Conservation (phyloP, 2,888 invertebrate genomes). For the Watsonalla binaria region DNA sequence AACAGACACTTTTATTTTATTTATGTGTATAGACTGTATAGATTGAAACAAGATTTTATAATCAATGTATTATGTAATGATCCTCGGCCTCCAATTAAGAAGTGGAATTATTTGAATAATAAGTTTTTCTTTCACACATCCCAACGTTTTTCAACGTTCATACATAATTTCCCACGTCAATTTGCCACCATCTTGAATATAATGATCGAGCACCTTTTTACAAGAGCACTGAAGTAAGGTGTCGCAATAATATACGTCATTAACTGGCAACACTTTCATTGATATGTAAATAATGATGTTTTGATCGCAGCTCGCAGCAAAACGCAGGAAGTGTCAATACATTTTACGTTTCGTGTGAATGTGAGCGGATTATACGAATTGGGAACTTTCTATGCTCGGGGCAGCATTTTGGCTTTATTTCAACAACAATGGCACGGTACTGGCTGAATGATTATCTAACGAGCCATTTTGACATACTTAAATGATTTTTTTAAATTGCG, state of each 20-base stretch:
- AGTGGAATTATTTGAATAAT: no score
- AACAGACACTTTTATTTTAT: no score
- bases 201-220: background rate
- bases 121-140: no score
- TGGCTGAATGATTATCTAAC: background rate
- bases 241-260: conserved; percentile 6
- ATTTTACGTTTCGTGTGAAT: conserved; percentile 40
- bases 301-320: conserved; percentile 51
- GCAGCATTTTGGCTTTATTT: conserved; percentile 1
- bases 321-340: conserved; percentile 46
- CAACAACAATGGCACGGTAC: background rate
- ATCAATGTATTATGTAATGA: no score
- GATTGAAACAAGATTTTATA: no score
- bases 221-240: background rate
- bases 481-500: background rate
- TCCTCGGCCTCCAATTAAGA: no score
- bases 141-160: no score
- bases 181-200: no score
- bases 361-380: background rate
- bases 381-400: conserved; percentile 13
- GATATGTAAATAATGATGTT: conserved; percentile 55
- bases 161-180: no score
- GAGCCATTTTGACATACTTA: background rate
- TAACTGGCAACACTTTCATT: conserved; percentile 18
- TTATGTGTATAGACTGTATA: no score